Percentiles rank a stretch among this genome's conserved stretches.
phyloP scores from a whole-genome alignment of 1,140 invertebrate species.

The Aphis craccivora region DNA sequence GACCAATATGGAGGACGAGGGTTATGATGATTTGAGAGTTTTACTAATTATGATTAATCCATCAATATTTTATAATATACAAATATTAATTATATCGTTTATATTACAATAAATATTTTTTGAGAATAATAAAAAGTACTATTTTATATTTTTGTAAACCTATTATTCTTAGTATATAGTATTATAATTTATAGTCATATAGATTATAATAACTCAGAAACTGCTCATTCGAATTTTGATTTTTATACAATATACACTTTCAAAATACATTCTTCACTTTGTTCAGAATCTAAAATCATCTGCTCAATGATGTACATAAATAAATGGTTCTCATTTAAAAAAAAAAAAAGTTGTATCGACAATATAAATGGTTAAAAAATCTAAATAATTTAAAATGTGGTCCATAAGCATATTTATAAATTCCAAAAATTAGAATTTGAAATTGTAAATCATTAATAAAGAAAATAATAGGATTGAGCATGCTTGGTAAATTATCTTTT shows the following conservation, averaged over 20 bases:
- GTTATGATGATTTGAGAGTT: too few species aligned
- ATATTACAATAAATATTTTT: too few species aligned
- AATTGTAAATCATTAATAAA: not conserved
- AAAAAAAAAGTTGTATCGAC: not conserved
- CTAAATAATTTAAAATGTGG: not conserved
- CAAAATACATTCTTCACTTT: too few species aligned
- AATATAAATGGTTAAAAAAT: not conserved
- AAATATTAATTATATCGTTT: too few species aligned
- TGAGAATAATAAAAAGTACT: too few species aligned
- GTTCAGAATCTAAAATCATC: too few species aligned
- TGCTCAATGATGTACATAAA: not conserved
- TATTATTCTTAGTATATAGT: too few species aligned
- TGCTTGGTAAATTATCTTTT: not conserved
- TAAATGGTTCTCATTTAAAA: not conserved
- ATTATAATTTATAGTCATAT: too few species aligned
- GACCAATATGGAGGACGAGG: too few species aligned
- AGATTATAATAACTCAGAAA: not conserved
- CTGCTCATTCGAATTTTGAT: not conserved
- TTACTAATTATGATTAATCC: too few species aligned
- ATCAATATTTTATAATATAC: too few species aligned
- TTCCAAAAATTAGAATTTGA: not conserved
- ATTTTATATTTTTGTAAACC: too few species aligned
- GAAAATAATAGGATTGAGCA: not conserved
- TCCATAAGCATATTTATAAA: not conserved
- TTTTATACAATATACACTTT: not conserved